Conservation (phyloP, 1,140 invertebrate species). For the Euschistus heros region DNA sequence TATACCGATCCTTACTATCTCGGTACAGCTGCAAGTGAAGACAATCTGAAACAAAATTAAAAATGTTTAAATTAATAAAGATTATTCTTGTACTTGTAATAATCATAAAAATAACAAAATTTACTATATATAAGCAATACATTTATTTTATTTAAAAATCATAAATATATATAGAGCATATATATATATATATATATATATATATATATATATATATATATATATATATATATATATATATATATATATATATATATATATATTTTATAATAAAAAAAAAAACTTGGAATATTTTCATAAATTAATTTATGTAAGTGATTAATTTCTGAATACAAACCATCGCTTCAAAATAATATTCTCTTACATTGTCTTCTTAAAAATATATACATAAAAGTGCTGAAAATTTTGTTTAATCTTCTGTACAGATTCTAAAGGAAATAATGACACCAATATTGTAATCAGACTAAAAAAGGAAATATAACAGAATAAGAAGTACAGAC, state of each 20-base stretch:
- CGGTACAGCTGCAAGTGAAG: slow-evolving; percentile 79
- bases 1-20: slow-evolving; percentile 76
- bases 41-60: slow-evolving; percentile 65
- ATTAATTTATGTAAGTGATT: neutral
- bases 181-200: slow-evolving; percentile 13
- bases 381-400: no score
- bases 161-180: neutral
- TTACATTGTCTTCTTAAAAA: no score
- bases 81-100: neutral
- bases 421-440: no score
- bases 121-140: neutral
- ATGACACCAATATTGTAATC: no score
- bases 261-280: neutral
- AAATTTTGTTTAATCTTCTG: no score
- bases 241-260: slow-evolving; percentile 1
- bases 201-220: slow-evolving; percentile 13
- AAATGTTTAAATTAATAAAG: neutral
- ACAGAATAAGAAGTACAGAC: no score
- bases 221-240: slow-evolving; percentile 2
- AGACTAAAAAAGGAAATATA: no score
- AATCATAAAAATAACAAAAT: neutral
- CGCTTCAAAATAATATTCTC: no score
- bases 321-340: no score
- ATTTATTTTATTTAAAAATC: neutral
- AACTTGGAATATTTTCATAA: neutral